Conservation (phyloP, 2,888 invertebrate genomes). For the Drosophila multiciliata region DNA sequence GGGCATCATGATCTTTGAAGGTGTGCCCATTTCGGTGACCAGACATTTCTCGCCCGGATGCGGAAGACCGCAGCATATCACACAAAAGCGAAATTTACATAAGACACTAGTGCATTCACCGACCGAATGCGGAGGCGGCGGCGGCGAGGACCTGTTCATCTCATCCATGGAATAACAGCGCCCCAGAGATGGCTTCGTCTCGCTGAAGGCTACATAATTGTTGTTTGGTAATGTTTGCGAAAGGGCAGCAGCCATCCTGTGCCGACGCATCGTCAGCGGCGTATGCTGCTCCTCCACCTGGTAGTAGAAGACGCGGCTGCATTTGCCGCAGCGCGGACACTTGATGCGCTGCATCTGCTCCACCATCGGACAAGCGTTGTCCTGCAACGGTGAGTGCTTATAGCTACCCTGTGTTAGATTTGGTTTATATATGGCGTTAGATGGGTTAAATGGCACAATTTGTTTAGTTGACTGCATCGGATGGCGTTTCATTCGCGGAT, state of each 20-base stretch:
- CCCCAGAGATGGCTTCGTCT: slow-evolving; percentile 20
- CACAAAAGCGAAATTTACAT: slow-evolving; percentile 76
- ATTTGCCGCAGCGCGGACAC: slow-evolving; percentile 68
- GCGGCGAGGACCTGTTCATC: slow-evolving; percentile 13
- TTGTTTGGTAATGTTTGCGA: slow-evolving; percentile 66
- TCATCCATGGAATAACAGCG: slow-evolving; percentile 70
- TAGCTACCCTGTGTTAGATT: slow-evolving; percentile 27
- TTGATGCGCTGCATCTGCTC: slow-evolving; percentile 70
- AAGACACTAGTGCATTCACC: slow-evolving; percentile 69
- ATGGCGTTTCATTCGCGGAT: slow-evolving; percentile 34
- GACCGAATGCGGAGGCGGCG: slow-evolving; percentile 31
- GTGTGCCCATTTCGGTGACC: slow-evolving; percentile 75
- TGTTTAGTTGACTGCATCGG: slow-evolving; percentile 30
- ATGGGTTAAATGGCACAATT: slow-evolving; percentile 70
- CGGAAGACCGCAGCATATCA: slow-evolving; percentile 71
- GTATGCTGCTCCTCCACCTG: slow-evolving; percentile 14
- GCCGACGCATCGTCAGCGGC: neutral
- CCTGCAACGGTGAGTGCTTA: slow-evolving; percentile 37
- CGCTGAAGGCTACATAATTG: slow-evolving; percentile 8
- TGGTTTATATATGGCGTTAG: slow-evolving; percentile 61
- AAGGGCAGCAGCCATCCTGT: neutral
- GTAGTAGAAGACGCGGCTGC: slow-evolving; percentile 60
- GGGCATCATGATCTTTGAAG: slow-evolving; percentile 74
- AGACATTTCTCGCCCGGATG: slow-evolving; percentile 77
- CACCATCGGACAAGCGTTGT: slow-evolving; percentile 34